phyloP scores from a whole-genome alignment of 1,140 invertebrate genomes.

The Neodiprion virginianus region DNA sequence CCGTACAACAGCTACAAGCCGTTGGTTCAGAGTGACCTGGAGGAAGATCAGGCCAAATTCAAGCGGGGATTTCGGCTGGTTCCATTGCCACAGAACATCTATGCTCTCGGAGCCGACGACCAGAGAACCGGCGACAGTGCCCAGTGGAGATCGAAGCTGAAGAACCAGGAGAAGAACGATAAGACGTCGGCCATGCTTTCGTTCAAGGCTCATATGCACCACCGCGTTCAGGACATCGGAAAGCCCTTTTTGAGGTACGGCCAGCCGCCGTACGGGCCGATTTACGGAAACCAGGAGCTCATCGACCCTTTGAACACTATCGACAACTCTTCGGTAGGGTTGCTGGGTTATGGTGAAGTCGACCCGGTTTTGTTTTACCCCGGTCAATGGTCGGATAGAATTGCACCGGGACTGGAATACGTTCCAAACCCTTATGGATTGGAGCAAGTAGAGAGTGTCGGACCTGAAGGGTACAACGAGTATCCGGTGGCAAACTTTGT shows the following conservation, averaged over 20 bases:
- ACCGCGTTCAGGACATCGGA: constrained; percentile 30
- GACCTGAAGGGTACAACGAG: no score
- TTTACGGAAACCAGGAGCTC: background rate
- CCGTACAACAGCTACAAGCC: background rate
- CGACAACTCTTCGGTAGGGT: background rate
- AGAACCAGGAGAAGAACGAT: constrained; percentile 14
- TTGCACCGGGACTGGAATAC: background rate
- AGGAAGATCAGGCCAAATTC: constrained; percentile 10
- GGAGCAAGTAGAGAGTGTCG: background rate
- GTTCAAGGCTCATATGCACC: constrained; percentile 35
- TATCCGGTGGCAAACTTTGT: no score
- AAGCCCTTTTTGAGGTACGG: constrained; percentile 25
- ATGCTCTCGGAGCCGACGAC: constrained; percentile 22
- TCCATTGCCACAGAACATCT: constrained; percentile 24
- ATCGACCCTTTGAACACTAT: background rate
- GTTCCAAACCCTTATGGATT: background rate
- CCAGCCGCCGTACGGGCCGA: background rate
- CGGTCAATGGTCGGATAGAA: background rate
- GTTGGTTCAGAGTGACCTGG: background rate
- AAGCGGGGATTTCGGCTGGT: constrained; percentile 28
- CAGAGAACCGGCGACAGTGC: background rate
- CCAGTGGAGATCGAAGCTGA: constrained; percentile 8
- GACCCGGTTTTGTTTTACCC: background rate
- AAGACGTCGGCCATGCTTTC: constrained; percentile 27
- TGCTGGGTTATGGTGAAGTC: background rate